phyloP scores from a whole-genome alignment of 2,113 vertebrate genomes.

The Microcebus griseorufus region DNA sequence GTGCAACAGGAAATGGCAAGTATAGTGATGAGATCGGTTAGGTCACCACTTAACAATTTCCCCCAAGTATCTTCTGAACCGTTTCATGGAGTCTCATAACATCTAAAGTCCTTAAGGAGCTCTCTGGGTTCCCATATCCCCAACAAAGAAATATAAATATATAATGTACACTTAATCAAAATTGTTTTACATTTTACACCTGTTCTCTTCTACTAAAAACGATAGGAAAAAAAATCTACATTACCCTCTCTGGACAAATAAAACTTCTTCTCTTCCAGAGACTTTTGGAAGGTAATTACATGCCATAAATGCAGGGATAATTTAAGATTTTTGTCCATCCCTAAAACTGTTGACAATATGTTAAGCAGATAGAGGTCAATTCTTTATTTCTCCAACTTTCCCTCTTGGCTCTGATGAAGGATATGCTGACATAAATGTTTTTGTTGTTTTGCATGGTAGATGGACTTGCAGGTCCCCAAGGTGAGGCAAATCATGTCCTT shows the following conservation, averaged over 20 bases:
- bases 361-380: conserved; percentile 76
- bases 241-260: conserved; percentile 74
- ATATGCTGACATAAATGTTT: conserved; percentile 35
- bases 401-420: conserved; percentile 32
- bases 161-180: conserved; percentile 70
- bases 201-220: conserved; percentile 66
- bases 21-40: neutral
- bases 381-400: conserved; percentile 71
- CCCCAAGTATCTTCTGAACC: conserved; percentile 22
- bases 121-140: conserved; percentile 46
- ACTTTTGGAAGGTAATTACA: conserved; percentile 80
- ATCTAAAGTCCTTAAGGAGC: conserved; percentile 45
- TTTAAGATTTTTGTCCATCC: conserved; percentile 78
- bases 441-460: conserved; percentile 63
- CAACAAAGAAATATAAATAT: conserved; percentile 62
- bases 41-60: neutral
- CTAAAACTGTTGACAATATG: conserved; percentile 75
- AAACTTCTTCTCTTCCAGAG: conserved; percentile 75
- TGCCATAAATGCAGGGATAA: conserved; percentile 69
- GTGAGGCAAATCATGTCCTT: conserved; percentile 61
- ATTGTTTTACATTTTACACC: conserved; percentile 79
- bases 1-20: conserved; percentile 27
- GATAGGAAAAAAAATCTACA: conserved; percentile 54
- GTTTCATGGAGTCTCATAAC: neutral
- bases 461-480: conserved; percentile 29